phyloP scores from a whole-genome alignment of 2,797 vertebrate genomes.

The Harpagifer antarcticus region DNA sequence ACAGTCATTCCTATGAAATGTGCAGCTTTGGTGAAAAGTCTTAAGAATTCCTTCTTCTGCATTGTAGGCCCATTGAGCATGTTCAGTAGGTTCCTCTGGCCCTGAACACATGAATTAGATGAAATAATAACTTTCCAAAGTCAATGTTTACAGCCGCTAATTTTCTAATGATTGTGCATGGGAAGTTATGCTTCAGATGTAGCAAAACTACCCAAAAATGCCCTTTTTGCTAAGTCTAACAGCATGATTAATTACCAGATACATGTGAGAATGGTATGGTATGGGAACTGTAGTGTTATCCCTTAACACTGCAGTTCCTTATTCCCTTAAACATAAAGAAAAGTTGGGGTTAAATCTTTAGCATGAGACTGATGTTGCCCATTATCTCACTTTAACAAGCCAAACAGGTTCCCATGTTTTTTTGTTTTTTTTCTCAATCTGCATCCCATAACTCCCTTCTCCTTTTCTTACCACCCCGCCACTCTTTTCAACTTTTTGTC shows the following conservation, averaged over 20 bases:
- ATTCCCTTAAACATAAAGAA: no score
- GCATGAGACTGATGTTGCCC: neutral
- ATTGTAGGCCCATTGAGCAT: neutral
- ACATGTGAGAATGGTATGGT: neutral
- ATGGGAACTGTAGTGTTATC: neutral
- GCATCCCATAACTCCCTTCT: neutral
- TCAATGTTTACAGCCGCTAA: no score
- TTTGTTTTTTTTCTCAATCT: neutral
- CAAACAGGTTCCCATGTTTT: neutral
- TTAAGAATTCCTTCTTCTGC: neutral
- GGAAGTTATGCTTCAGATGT: neutral
- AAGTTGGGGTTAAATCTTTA: neutral
- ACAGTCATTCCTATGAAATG: neutral
- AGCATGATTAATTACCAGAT: no score
- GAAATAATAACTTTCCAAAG: no score
- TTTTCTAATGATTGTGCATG: no score
- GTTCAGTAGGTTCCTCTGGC: neutral
- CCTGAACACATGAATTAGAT: no score
- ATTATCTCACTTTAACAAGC: neutral
- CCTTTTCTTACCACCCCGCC: neutral
- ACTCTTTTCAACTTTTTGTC: neutral
- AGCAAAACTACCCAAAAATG: neutral
- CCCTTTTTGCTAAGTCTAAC: no score
- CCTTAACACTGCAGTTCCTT: no score
- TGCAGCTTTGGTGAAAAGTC: neutral